Base-by-base conservation (phyloP, 2,888 invertebrate species). In the Leptinotarsa peninsularis region DNA sequence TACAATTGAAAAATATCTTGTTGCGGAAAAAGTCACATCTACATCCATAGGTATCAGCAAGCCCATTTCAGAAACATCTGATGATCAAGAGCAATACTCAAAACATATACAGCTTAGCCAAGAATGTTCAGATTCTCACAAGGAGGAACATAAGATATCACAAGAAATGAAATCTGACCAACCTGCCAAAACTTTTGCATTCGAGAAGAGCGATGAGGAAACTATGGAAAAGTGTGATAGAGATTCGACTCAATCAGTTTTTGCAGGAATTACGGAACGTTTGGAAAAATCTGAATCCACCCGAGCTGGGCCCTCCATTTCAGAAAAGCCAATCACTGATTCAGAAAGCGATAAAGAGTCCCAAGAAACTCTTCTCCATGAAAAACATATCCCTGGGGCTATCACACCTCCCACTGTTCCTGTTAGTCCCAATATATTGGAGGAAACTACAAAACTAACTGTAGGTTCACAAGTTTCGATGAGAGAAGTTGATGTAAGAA, bases 321-420 rank as follows among this genome's bases (percentile, higher is more conserved):
- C 58, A 4, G 58, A 58, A 14, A 15, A 14, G 21, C 15, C 18
- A 21, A 27, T 43, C 13, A 3, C 13, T 43, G 43, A 43, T 43
- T 43, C 43, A 10, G 43, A 43, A 43, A 43, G 10, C 43, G 43
- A 43, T 43, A 43, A 43, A 72, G 83, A 56, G 10, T 49, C 83
- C 76, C 80, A 83, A 71, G 84, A 84, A 74, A 85, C 86, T 79
- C 71, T 85, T 49, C 81, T 82, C 69, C 83, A 85, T 71, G 85
- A 86, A 73, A 85, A 85, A 83, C 84, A 86, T 82, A 85, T 86
- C 80, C 84, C 84, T 23, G 89, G 91, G 79, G 89, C 89, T 49
- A 89, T 91, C 75, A 93, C 93, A 49, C 93, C 93, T 76, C 93
- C 93, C 58, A 93, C 93, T 33, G 93, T 92, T 13, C 93, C 93